phyloP scores from a whole-genome alignment of 2,797 vertebrate species.

The Mormyrops attenuatus region DNA sequence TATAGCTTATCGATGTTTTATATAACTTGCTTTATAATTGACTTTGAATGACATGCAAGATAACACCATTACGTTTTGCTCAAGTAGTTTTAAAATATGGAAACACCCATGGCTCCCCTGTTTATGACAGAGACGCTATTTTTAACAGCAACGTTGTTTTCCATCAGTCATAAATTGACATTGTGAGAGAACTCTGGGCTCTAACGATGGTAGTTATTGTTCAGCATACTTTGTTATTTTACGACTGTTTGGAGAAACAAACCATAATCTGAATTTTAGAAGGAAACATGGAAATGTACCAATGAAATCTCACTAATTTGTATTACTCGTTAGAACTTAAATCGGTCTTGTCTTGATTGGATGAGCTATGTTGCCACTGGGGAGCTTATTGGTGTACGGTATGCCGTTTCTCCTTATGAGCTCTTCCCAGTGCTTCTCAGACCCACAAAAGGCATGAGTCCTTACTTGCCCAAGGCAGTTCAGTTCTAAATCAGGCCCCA shows the following conservation, averaged over 20 bases:
- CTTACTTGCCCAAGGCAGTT: not conserved
- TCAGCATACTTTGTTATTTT: not conserved
- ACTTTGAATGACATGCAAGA: slow-evolving; percentile 37
- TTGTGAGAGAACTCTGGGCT: not conserved
- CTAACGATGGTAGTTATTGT: not conserved
- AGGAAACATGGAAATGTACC: not conserved
- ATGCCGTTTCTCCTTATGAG: not conserved
- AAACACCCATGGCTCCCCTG: not conserved
- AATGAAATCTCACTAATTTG: not conserved
- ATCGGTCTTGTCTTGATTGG: not conserved
- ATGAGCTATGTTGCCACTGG: not conserved
- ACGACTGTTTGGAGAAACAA: not conserved
- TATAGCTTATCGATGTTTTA: slow-evolving; percentile 44
- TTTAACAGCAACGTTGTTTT: not conserved
- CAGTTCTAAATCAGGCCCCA: slow-evolving; percentile 12
- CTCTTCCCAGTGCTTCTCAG: not conserved
- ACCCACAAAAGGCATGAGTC: not conserved
- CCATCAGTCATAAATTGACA: not conserved
- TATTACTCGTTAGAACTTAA: not conserved
- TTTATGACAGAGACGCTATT: not conserved
- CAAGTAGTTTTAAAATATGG: slow-evolving; percentile 32
- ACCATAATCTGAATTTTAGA: not conserved
- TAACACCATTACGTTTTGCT: slow-evolving; percentile 24
- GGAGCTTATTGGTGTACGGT: not conserved
- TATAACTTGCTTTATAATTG: slow-evolving; percentile 43